Conservation (phyloP, 1,140 invertebrate species). For the Sinonovacula constricta region DNA sequence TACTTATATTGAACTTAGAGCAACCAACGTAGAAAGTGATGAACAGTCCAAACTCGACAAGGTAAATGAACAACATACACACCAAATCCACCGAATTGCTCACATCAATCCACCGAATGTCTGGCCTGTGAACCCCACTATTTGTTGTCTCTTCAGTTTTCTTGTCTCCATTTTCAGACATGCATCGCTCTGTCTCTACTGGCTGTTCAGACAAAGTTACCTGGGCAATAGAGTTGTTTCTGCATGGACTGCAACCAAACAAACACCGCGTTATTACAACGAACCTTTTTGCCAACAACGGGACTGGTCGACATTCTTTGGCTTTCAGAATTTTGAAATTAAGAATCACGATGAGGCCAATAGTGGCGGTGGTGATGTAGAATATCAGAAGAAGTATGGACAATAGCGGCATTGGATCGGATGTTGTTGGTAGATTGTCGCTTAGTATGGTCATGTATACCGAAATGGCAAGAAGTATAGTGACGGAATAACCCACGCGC, state of each 20-base stretch:
- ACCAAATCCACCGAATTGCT: no score
- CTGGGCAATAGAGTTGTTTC: neutral
- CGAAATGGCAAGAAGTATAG: slow-evolving; percentile 14
- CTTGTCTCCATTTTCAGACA: no score
- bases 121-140: neutral
- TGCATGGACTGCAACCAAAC: neutral
- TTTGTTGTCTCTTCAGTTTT: neutral
- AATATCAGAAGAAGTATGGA: slow-evolving; percentile 15
- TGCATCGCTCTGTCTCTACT: neutral
- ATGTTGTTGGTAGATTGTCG: slow-evolving; percentile 13
- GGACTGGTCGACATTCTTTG: slow-evolving; percentile 3
- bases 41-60: neutral
- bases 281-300: neutral
- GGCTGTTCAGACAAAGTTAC: neutral
- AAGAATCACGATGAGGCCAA: slow-evolving; percentile 15
- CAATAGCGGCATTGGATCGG: slow-evolving; percentile 24
- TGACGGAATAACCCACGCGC: slow-evolving; percentile 15
- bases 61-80: no score
- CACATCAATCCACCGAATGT: no score
- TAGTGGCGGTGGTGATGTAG: slow-evolving; percentile 11
- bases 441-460: slow-evolving; percentile 25
- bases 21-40: no score
- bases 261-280: slow-evolving; percentile 1
- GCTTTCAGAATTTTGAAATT: slow-evolving; percentile 2
- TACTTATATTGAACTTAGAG: no score